Evolutionary conservation across 2,113 vertebrate genomes (phyloP).

Genomic region (Strix aluco): DNA sequence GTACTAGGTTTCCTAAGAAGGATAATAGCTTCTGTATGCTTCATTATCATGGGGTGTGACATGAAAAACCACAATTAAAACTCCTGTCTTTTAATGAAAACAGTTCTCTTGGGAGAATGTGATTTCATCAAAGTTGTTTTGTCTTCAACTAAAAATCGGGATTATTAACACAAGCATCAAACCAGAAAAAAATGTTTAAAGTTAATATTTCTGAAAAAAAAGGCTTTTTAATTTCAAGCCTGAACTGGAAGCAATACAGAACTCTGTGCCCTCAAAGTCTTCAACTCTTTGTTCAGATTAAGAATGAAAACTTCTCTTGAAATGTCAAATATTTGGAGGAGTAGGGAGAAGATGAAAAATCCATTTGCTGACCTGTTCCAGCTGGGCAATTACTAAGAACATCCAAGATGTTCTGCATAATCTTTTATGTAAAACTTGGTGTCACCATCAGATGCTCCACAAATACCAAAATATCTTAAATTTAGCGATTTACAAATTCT

Average conservation of each 20-base stretch:
- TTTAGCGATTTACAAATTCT: neutral
- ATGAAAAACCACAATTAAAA: slow-evolving; percentile 12
- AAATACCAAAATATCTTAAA: neutral
- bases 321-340: neutral
- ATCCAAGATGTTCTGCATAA: neutral
- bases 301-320: neutral
- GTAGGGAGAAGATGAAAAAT: neutral
- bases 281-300: neutral
- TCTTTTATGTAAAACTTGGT: neutral
- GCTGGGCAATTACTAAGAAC: neutral
- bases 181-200: neutral
- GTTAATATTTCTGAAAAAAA: neutral
- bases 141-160: neutral
- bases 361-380: neutral
- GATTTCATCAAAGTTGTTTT: neutral
- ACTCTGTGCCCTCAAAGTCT: neutral
- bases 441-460: neutral
- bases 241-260: neutral
- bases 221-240: neutral
- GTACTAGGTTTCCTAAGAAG: neutral
- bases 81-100: neutral
- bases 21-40: neutral
- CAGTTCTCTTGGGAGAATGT: neutral
- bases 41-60: slow-evolving; percentile 3
- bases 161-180: neutral